Evolutionary conservation across 2,113 vertebrate genomes (phyloP), one percentile per base, ranked within the genome.

Genomic region (Dryoscopus gambensis): DNA sequence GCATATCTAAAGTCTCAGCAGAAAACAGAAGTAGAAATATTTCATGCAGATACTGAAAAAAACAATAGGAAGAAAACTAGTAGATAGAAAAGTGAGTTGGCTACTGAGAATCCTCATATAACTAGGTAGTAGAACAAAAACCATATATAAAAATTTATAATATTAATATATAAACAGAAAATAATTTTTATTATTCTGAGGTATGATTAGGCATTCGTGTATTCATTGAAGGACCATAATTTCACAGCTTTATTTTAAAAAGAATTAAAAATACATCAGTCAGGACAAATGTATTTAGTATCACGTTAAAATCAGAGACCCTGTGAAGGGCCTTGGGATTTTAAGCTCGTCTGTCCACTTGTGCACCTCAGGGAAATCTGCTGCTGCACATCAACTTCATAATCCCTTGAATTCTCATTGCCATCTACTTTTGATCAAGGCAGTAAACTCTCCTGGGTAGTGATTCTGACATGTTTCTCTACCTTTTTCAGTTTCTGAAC

Each of bases 331-430:
- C 60, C 28, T 89, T 83, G 59, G 21, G 17, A 11, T 49, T 84
- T 76, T 90, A 70, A 2, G 9, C 31, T 82, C 50, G 79, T 59
- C 40, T 89, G 40, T 63, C 68, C 74, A 53, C 16, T 85, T 75
- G 60, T 50, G 69, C 33, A 65, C 53, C 62, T 87, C 60, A 64
- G 77, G 80, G 79, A 95, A 96, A 82, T 80, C 67, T 83, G 37
- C 86, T 87, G 53, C 79, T 87, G 50, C 33, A 84, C 75, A 81
- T 73, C 44, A 75, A 4, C 57, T 74, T 77, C 42, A 84, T 65
- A 95, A 87, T 92, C 65, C 74, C n/a, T 81, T 67, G n/a, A 79
- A 88, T 90, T 87, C 68, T 71, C 21, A 49, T 70, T 92, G 68
- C 39, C 28, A 73, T 31, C 37, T 68, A 89, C 70, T 80, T 40